Conservation (phyloP, 2,113 vertebrate species). For the Hippocampus comes region DNA sequence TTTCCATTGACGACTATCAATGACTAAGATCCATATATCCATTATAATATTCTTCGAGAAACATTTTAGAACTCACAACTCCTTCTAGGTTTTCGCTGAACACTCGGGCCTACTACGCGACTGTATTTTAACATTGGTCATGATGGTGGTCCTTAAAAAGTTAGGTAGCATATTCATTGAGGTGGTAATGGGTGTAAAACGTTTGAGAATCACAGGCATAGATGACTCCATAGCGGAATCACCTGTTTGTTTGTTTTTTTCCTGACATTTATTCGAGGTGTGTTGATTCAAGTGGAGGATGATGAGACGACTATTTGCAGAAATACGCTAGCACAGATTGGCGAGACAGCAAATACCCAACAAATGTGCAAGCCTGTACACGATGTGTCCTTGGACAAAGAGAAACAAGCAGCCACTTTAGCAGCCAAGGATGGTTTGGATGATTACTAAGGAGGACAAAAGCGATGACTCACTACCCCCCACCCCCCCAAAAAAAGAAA, state of each 20-base stretch:
- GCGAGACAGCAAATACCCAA: not conserved
- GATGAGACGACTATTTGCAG: not conserved
- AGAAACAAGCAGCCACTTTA: not conserved
- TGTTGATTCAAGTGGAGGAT: not conserved
- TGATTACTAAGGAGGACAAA: conserved; percentile 8
- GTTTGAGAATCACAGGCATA: no score
- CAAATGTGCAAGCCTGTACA: not conserved
- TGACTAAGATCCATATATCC: not conserved
- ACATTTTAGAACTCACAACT: no score
- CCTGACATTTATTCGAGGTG: not conserved
- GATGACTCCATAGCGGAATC: no score
- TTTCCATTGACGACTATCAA: not conserved
- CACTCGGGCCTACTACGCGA: no score
- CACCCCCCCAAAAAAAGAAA: not conserved
- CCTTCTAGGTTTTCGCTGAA: no score
- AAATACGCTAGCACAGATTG: not conserved
- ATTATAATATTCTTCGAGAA: no score
- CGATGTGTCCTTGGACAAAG: not conserved
- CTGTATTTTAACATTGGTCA: no score
- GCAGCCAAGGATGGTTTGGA: conserved; percentile 1
- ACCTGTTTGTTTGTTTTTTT: not conserved
- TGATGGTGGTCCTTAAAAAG: no score
- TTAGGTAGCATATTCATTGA: no score
- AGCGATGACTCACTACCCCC: not conserved
- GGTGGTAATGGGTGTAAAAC: not conserved